Evolutionary conservation across 2,888 invertebrate species (phyloP), one percentile per base, ranked within the genome.

Genomic region (Cataglyphis rosenhaueri): DNA sequence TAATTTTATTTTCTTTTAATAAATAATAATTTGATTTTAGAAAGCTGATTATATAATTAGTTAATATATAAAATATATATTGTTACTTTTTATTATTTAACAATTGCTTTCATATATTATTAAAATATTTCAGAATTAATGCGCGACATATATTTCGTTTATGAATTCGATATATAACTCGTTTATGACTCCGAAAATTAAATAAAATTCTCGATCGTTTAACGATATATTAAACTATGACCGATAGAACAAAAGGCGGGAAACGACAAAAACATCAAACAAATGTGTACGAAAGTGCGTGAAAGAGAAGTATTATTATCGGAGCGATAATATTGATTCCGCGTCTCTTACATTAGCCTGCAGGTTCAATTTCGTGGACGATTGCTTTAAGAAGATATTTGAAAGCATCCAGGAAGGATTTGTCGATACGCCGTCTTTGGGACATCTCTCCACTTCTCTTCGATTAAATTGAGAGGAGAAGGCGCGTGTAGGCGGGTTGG

Each of bases 391-490:
- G 74, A 74, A 59, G 83, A 73, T 74, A 73, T 83, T 82, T 65
- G 71, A 68, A 83, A 83, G 68, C 83, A 57, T 82, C 66, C 48
- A 25, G n/a, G 61, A 70, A 76, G 48, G 61, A 83, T 81, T 83
- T 52, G 41, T 66, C 81, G 83, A 78, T 66, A 68, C 70, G 48
- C 81, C 32, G 55, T 81, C 57, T 66, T 59, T 81, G 21, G 61
- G 35, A 61, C 55, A 83, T 84, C 71, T 84, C 57, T 78, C 25
- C 73, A 65, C 76, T 78, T 62, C 64, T 66, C 21, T 66, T 78
- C 71, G 78, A 84, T 84, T 84, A 84, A 84, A 83, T 83, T 66
- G 82, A 75, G 70, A 62, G 68, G 44, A 59, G 74, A 65, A 82
- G 75, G 59, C 29, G 76, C 65, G 55, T 65, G 65, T 38, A 65